Evolutionary conservation across 2,797 vertebrate species (phyloP).

Genomic region (Syngnathus rostellatus): DNA sequence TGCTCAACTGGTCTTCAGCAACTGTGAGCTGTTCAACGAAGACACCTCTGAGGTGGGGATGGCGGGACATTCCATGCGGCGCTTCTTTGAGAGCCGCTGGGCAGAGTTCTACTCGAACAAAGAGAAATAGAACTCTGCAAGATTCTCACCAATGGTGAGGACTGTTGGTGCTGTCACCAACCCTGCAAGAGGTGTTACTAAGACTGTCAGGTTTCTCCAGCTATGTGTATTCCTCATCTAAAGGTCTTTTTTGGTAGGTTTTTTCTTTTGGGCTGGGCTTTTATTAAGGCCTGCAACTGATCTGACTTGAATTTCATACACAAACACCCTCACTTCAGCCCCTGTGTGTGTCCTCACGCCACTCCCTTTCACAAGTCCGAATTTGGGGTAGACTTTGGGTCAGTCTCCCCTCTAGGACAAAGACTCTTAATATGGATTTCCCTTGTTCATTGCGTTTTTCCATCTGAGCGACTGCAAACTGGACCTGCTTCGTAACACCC

Average conservation of each 20-base stretch:
- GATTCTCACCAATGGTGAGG: conserved; percentile 25
- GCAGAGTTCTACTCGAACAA: conserved; percentile 87
- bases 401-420: conserved; percentile 22
- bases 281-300: conserved; percentile 43
- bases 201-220: conserved; percentile 58
- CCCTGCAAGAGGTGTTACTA: conserved; percentile 41
- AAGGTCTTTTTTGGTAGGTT: conserved; percentile 70
- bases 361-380: conserved; percentile 25
- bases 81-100: conserved; percentile 93
- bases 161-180: conserved; percentile 51
- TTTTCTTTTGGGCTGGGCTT: conserved; percentile 49
- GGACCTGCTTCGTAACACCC: conserved; percentile 41
- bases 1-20: conserved; percentile 86
- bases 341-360: conserved; percentile 25
- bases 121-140: conserved; percentile 62
- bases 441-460: conserved; percentile 28
- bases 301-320: conserved; percentile 49
- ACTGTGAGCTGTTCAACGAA: conserved; percentile 93
- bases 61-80: conserved; percentile 84
- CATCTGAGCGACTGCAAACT: conserved; percentile 34
- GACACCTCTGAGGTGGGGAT: conserved; percentile 87
- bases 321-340: conserved; percentile 10
- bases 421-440: conserved; percentile 28
- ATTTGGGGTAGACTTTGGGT: conserved; percentile 36
- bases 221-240: conserved; percentile 48